Evolutionary conservation across 2,113 vertebrate species (phyloP), one percentile per base, ranked within the genome.

Genomic region (Speoplatyrhinus poulsoni): DNA sequence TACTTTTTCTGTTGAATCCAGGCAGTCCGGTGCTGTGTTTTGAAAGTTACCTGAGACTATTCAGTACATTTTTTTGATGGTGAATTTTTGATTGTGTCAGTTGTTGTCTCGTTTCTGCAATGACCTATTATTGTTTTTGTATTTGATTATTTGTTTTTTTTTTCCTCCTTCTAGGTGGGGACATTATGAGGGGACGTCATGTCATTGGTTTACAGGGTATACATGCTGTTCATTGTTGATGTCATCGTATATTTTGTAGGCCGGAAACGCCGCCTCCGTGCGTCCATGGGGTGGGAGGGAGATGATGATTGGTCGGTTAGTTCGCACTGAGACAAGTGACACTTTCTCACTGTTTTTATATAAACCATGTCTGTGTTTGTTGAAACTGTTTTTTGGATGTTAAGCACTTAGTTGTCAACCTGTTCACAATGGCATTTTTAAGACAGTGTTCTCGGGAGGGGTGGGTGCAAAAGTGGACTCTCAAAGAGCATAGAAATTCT

Each of bases 161-260:
- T 58, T 74, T 53, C 12, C 49, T 73, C 46, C 19, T 57, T 46
- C 11, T 32, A 11, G 55, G 46, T 63, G 9, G 16, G 63, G 70
- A 76, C 69, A n/a, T 82, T 67, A 63, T 82, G 70, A 8, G 69
- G 62, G 69, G 55, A 62, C 59, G 83, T 84, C 80, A 83, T 87
- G 83, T 90, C 83, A 81, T 86, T 91, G 90, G 90, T 93, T 92
- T 91, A 92, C 92, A 93, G 90, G 92, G 91, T 93, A 90, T 86
- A 88, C 81, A 76, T 80, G 76, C 77, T 76, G 79, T 90, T 83
- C 52, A 61, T 83, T 81, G 72, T 80, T 83, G 82, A 83, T 85
- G 81, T 87, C 70, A 62, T 80, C 80, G 79, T 73, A 78, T 81
- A 52, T 85, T 73, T 1, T 16, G 71, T 57, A 65, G 72, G 75